Evolutionary conservation across 2,888 invertebrate species (phyloP).

Genomic region (Hirtodrosophila trivittata): DNA sequence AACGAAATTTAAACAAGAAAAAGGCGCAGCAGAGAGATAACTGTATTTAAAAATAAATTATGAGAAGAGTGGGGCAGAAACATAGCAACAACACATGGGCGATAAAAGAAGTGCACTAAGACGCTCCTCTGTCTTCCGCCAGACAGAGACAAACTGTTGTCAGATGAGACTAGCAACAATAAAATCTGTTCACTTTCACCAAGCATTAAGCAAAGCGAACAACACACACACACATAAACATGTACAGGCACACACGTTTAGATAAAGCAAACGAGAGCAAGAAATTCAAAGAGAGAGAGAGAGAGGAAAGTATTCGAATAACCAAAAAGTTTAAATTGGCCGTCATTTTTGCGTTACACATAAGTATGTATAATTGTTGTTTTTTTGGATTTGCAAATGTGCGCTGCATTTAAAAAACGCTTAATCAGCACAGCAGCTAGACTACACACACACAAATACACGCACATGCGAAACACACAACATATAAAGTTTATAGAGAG

Average conservation of each 20-base stretch:
- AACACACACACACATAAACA: conserved; percentile 28
- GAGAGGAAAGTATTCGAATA: too few relatives aligned
- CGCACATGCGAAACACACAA: conserved; percentile 18
- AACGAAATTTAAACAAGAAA: conserved; percentile 23
- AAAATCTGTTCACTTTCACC: conserved; percentile 71
- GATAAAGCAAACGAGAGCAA: conserved; percentile 14
- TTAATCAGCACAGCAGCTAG: conserved; percentile 44
- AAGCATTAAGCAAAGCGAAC: conserved; percentile 42
- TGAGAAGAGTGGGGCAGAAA: conserved; percentile 16
- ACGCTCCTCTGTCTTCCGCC: conserved; percentile 5
- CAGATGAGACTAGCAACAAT: conserved; percentile 18
- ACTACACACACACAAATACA: conserved; percentile 4
- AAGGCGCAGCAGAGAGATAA: conserved; percentile 15
- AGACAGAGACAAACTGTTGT: too few relatives aligned
- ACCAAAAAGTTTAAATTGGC: conserved; percentile 60
- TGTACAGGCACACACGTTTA: neutral
- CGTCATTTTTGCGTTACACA: conserved; percentile 51
- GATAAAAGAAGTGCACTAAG: conserved; percentile 52
- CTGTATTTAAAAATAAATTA: conserved; percentile 54
- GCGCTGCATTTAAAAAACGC: conserved; percentile 50
- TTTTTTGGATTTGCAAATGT: conserved; percentile 10
- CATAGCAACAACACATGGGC: conserved; percentile 8
- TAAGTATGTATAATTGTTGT: conserved; percentile 22
- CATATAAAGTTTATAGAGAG: conserved; percentile 11
- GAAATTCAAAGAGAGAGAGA: conserved; percentile 1